phyloP scores from a whole-genome alignment of 2,888 invertebrate genomes.

The Brenthis daphne region DNA sequence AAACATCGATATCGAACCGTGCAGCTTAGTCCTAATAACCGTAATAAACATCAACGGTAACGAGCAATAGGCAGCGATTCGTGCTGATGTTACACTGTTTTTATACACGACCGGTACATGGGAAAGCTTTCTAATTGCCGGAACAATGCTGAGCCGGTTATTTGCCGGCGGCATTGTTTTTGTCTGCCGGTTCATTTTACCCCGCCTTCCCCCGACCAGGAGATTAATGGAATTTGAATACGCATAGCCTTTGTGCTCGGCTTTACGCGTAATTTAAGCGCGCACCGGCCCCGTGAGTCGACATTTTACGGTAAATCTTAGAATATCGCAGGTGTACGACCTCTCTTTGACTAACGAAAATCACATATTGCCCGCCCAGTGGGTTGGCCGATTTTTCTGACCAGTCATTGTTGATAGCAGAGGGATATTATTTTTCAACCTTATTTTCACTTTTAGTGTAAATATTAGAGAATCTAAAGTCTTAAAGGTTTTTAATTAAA shows the following conservation, averaged over 20 bases:
- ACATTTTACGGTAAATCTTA: conserved; percentile 72
- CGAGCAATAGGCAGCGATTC: conserved; percentile 81
- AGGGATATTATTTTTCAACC: conserved; percentile 50
- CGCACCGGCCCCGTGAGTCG: conserved; percentile 75
- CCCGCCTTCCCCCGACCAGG: conserved; percentile 74
- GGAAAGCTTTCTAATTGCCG: conserved; percentile 83
- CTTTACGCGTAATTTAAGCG: conserved; percentile 81
- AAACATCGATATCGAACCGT: conserved; percentile 72
- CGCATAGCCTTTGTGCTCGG: conserved; percentile 81
- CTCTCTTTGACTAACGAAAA: conserved; percentile 58
- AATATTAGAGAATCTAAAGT: conserved; percentile 36
- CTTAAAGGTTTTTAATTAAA: conserved; percentile 20
- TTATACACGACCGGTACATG: conserved; percentile 82
- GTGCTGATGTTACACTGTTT: conserved; percentile 82
- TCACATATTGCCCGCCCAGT: conserved; percentile 52
- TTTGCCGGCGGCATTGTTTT: conserved; percentile 82
- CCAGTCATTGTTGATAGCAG: conserved; percentile 53
- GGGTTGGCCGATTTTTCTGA: conserved; percentile 46
- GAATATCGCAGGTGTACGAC: conserved; percentile 64
- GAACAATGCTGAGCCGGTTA: conserved; percentile 82
- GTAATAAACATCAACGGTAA: conserved; percentile 81
- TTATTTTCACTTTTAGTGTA: conserved; percentile 47
- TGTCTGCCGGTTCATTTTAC: conserved; percentile 81
- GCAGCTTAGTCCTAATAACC: conserved; percentile 79
- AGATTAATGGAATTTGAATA: conserved; percentile 83